Evolutionary conservation across 2,888 invertebrate species (phyloP).

Genomic region (Clepsis dumicolana): DNA sequence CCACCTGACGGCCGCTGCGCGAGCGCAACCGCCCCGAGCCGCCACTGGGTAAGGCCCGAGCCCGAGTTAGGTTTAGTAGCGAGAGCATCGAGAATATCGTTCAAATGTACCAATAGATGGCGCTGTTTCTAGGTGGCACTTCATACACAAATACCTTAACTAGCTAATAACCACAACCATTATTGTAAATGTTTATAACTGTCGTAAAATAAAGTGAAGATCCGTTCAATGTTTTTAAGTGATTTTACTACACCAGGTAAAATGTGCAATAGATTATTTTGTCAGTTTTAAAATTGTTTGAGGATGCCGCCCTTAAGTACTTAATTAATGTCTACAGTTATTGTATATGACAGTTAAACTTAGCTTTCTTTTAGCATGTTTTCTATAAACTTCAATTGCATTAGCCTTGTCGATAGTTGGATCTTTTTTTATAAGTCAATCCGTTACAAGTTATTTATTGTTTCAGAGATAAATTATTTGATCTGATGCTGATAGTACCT

Average conservation of each 20-base stretch:
- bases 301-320: conserved; percentile 1
- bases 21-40: conserved; percentile 23
- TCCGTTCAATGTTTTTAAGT: too few species aligned
- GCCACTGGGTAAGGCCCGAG: conserved; percentile 50
- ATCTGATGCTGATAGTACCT: background rate
- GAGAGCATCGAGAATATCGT: conserved; percentile 56
- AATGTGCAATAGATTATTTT: background rate
- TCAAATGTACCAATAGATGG: conserved; percentile 38
- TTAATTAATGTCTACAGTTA: conserved; percentile 3
- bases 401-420: background rate
- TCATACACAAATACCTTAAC: background rate
- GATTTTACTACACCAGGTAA: too few species aligned
- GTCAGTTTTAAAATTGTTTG: background rate
- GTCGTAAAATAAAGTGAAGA: too few species aligned
- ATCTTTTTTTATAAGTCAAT: background rate
- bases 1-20: conserved; percentile 62
- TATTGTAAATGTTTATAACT: too few species aligned
- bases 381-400: background rate
- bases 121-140: conserved; percentile 13
- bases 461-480: background rate
- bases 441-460: background rate
- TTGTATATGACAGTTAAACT: background rate
- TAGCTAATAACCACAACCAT: too few species aligned
- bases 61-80: conserved; percentile 53
- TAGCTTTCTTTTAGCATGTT: background rate